Evolutionary conservation across 2,113 vertebrate genomes (phyloP), one percentile per base, ranked within the genome.

Genomic region (Poeciliopsis turrubarensis): DNA sequence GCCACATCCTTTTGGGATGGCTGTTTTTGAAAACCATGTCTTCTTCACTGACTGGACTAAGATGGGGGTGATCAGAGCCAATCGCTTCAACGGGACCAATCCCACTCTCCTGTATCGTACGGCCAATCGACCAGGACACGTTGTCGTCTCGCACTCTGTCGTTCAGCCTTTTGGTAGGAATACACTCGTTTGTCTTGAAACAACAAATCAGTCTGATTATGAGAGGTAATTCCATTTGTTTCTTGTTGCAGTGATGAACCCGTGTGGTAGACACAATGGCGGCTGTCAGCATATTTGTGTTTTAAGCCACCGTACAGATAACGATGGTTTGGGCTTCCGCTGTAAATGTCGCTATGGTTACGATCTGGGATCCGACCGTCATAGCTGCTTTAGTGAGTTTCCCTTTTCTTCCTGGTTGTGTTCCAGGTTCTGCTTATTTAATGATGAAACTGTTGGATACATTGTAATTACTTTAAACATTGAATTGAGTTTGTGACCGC

Each of bases 11-110:
- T 94, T 91, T 76, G 93, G 93, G 34, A 76, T 93, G 1, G 82
- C 92, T 37, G 80, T 92, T 27, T 94, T 94, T 78, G 93, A 94
- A 85, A 93, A 93, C 81, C 89, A 94, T 0, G 73, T 93, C 0
- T 94, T 92, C 86, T 94, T 94, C 80, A 93, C 93, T 14, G 93
- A 94, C 81, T 94, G 92, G 93, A 85, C 87, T 39, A 93, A 94
- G 80, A 94, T 94, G 93, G 93, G 87, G 14, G 73, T 94, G 51
- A 60, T 94, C 25, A 89, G 88, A 81, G 68, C 92, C 25, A 92
- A 93, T 64, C 85, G 91, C 14, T 94, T 94, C 83, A 93, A 88
- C 0, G 92, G 91, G 63, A 92, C 83, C 77, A 80, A 86, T 70
- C 84, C 91, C 2, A 26, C 65, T 1, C 81, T 94, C 34, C 77